Base-by-base conservation (phyloP, 53 echinoderm and acorn worm species). In the Holothuria leucospilota region DNA sequence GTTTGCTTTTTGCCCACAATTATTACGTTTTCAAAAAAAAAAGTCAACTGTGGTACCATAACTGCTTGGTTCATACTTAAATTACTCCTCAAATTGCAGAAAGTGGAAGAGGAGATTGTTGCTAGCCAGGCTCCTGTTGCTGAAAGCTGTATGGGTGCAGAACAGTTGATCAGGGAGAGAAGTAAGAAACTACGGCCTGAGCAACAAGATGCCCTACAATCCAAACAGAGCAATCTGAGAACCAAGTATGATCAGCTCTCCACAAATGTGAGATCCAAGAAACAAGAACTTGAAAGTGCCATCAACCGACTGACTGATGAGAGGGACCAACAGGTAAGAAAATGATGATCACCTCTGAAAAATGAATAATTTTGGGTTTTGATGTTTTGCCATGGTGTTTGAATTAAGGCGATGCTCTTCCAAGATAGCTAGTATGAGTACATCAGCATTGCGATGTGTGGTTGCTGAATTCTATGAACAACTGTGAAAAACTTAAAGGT, bases 181-280 rank as follows among this genome's bases (percentile, higher is more conserved):
- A 90, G 92, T 53, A 95, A 94, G 87, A 99, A 99, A 68, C 92
- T 95, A 18, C 78, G 95, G 28, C 99, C 99, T 27, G 99, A 98
- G 61, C 99, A 98, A 71, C 91, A 98, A 69, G 92, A 98, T 74
- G 85, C 85, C 40, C 92, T 98, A 0, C 95, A 98, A 86, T 82
- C 59, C 84, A 93, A 95, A 92, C 85, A 95, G 30, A 68, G 69
- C 13, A 92, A 93, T 88, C 87, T 98, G 87, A 98, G 93, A 93
- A 90, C 52, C 68, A 88, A 93, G 59, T 98, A 88, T 67, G 94
- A 95, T 67, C 79, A 90, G 46, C 90, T 95, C 53, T 82, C 99
- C 6, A 53, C 90, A 0, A 63, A 88, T 21, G 90, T 92, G 86
- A 93, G 90, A 72, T 82, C 90, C 25, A 90, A 89, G 77, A 93